Percentiles rank a stretch among this genome's conserved stretches.
phyloP scores from a whole-genome alignment of 2,888 invertebrate species.

The Nemotelus pantherinus region DNA sequence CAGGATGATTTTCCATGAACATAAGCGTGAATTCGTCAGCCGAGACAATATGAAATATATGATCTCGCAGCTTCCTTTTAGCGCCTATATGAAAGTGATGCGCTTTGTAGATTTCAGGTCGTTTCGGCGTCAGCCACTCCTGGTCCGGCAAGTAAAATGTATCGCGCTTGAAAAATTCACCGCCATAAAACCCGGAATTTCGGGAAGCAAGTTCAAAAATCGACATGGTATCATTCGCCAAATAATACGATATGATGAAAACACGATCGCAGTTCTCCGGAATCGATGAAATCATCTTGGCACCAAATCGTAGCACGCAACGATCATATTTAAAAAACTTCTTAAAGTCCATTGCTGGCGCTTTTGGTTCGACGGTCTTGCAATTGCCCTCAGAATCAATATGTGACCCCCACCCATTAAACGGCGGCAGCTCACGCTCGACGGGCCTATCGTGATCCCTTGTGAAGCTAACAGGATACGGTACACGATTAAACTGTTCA shows the following conservation, averaged over 20 bases:
- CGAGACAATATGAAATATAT: slow-evolving; percentile 78
- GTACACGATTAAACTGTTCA: slow-evolving; percentile 59
- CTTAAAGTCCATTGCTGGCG: slow-evolving; percentile 79
- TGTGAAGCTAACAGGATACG: slow-evolving; percentile 52
- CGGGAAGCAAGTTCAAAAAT: slow-evolving; percentile 80
- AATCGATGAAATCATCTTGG: slow-evolving; percentile 78
- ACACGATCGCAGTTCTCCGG: slow-evolving; percentile 72
- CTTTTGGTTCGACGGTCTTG: slow-evolving; percentile 79
- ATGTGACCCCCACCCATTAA: slow-evolving; percentile 90
- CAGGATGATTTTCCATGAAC: slow-evolving; percentile 84
- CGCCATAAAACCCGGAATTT: slow-evolving; percentile 76
- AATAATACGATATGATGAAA: slow-evolving; percentile 83
- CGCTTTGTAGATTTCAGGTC: slow-evolving; percentile 79
- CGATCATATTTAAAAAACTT: slow-evolving; percentile 84
- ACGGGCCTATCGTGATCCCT: slow-evolving; percentile 41
- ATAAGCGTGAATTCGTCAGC: slow-evolving; percentile 89
- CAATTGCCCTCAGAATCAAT: slow-evolving; percentile 92
- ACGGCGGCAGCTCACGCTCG: slow-evolving; percentile 74
- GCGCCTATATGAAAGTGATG: slow-evolving; percentile 88
- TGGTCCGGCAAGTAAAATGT: slow-evolving; percentile 79
- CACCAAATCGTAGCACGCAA: slow-evolving; percentile 80
- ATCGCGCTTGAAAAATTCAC: slow-evolving; percentile 74
- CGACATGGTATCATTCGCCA: slow-evolving; percentile 85
- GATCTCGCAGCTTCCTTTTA: slow-evolving; percentile 78
- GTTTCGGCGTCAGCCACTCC: slow-evolving; percentile 74